Evolutionary conservation across 2,888 invertebrate genomes (phyloP), one percentile per base, ranked within the genome.

Genomic region (Omphaloscelis lunosa): DNA sequence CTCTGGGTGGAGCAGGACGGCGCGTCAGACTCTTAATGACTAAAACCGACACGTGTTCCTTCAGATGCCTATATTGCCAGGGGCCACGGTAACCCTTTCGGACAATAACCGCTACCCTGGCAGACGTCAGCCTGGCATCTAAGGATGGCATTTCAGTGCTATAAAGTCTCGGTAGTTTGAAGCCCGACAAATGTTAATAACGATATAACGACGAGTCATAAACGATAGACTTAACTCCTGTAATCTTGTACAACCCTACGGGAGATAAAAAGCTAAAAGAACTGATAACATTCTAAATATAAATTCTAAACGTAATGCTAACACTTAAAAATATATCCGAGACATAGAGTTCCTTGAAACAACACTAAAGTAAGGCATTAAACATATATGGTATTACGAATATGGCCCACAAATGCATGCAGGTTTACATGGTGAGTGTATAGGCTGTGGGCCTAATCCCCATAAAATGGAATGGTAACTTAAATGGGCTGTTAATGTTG

Each of bases 401-500:
- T 68, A 69, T 77, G 41, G 65, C 48, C 53, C 48, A 72, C 74
- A 84, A 66, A 67, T 23, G 56, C 59, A 56, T 48, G n/a, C 61
- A 66, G 56, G 67, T 74, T 69, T 29, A 58, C 66, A 61, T 70
- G 83, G 53, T 34, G 20, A 73, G 62, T 65, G 77, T 86, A 77
- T 75, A 72, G 67, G 59, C 58, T 29, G 39, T 71, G 61, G 61
- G 56, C n/a, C 67, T 82, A 72, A 88, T 78, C 74, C 66, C 34
- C 76, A 86, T 86, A 75, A 88, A 86, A 79, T 61, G 72, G 62
- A 82, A 86, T 88, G 67, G 81, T 71, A 73, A 72, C 70, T 82
- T 79, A 79, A 83, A 84, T 70, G 71, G 63, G 56, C 62, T 66
- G 73, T 84, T 83, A 79, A 86, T 72, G 79, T 75, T 34, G 77